Percentiles rank a stretch among this genome's conserved stretches.
These are phyloP conservation scores for Ammodytes dubius DNA, from an alignment of 2,113 vertebrate species.

Conservation along the genomic window DNA sequence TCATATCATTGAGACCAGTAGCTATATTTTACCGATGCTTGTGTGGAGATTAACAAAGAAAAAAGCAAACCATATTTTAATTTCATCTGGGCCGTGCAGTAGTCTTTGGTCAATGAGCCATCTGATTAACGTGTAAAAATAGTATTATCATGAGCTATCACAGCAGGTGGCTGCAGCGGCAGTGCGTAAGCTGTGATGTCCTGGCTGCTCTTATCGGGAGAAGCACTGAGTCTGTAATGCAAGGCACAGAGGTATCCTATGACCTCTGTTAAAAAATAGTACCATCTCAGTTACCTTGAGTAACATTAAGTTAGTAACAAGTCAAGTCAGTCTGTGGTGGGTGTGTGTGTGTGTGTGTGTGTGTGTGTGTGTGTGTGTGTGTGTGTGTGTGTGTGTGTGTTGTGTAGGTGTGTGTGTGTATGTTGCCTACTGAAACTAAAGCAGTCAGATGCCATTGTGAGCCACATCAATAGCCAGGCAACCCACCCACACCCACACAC, in stretches of 20 bases:
- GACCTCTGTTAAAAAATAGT: slow-evolving; percentile 42
- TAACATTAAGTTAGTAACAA: slow-evolving; percentile 39
- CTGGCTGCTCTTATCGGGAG: slow-evolving; percentile 68
- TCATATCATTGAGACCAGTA: slow-evolving; percentile 22
- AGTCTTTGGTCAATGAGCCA: slow-evolving; percentile 63
- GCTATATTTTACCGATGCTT: slow-evolving; percentile 34
- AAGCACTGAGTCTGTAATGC: slow-evolving; percentile 66
- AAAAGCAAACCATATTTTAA: slow-evolving; percentile 58
- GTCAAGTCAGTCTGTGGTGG: background rate
- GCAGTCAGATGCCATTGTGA: slow-evolving; percentile 25
- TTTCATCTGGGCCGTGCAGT: slow-evolving; percentile 51
- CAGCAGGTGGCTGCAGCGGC: slow-evolving; percentile 40
- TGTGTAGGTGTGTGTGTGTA: slow-evolving; percentile 22
- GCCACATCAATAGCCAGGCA: slow-evolving; percentile 44
- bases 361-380: background rate
- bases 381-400: background rate
- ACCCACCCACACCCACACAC: slow-evolving; percentile 27
- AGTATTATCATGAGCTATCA: slow-evolving; percentile 65
- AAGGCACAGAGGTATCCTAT: slow-evolving; percentile 57
- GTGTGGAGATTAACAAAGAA: slow-evolving; percentile 45
- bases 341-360: background rate
- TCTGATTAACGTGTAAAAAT: slow-evolving; percentile 69
- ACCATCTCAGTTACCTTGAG: slow-evolving; percentile 20
- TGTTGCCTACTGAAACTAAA: slow-evolving; percentile 25
- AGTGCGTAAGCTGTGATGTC: slow-evolving; percentile 50